Evolutionary conservation across 1,140 invertebrate genomes (phyloP), one percentile per base, ranked within the genome.

Genomic region (Frieseomelitta varia): DNA sequence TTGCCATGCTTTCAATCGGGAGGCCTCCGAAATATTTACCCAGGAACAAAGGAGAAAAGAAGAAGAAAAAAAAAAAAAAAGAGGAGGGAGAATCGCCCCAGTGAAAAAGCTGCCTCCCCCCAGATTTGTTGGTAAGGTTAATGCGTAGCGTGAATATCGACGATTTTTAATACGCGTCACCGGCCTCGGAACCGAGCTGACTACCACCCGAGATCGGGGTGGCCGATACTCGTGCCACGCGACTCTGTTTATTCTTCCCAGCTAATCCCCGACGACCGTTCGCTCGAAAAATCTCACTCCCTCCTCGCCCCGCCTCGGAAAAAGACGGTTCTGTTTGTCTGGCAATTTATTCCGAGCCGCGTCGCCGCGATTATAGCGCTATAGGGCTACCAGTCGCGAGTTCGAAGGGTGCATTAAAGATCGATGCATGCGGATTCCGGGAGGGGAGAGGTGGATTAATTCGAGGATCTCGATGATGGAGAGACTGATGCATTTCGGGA

Each of bases 241-340:
- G 90, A 88, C 91, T 76, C 53, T 92, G 89, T 92, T 92, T 92
- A 89, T 91, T 84, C 89, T 91, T 87, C 87, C 78, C 86, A 87
- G 68, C 90, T 91, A 91, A 91, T 91, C 86, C 76, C 79, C 30
- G 61, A 56, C 63, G 80, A 15, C 17, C 15, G 69, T 72, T 10
- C 69, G 69, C 47, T 27, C 69, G 69, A 72, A 72, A 72, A 72
- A 27, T 27, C 24, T 19, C 68, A 63, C 21, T 15, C 76, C 34
- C 11, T 1, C 15, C 47, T 1, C 27, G 4, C 78, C 27, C 53
- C 30, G 30, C 21, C 8, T 0, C 76, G 53, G 71, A 65, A 87
- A 87, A 79, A 24, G 34, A 53, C 79, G 27, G 27, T 61, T 65
- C 71, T 84, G 72, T 88, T 88, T 88, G 65, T 19, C 15, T 39